Evolutionary conservation across 2,888 invertebrate genomes (phyloP).

Genomic region (Pyrocoelia pectoralis): DNA sequence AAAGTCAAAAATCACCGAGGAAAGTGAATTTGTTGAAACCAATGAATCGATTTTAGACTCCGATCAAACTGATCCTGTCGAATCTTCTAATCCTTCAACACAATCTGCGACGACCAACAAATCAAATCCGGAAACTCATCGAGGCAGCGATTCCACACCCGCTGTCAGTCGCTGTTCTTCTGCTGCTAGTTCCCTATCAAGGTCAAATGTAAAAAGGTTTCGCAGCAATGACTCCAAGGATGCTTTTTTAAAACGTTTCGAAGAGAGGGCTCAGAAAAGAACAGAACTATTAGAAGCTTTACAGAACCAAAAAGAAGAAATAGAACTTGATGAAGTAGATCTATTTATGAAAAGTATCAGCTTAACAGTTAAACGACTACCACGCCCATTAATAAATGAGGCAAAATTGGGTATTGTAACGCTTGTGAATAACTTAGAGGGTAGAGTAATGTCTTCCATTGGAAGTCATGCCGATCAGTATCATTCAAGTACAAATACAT

Average conservation of each 20-base stretch:
- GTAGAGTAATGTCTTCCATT: background rate
- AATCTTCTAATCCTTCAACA: background rate
- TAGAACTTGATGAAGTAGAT: background rate
- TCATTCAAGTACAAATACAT: background rate
- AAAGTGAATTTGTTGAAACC: background rate
- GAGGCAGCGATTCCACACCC: background rate
- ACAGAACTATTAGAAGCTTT: background rate
- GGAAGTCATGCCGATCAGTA: background rate
- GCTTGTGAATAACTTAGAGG: background rate
- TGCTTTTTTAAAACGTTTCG: background rate
- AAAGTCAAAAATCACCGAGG: background rate
- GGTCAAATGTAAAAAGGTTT: background rate
- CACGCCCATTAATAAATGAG: background rate
- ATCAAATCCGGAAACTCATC: background rate
- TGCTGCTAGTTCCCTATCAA: background rate
- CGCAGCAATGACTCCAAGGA: background rate
- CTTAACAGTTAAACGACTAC: background rate
- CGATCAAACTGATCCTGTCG: background rate
- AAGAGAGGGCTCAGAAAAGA: background rate
- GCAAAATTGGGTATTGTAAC: background rate
- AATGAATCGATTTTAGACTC: background rate
- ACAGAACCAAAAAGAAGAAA: background rate
- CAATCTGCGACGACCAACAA: background rate
- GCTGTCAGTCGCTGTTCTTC: background rate
- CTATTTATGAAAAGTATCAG: constrained; percentile 1